Evolutionary conservation across 2,888 invertebrate species (phyloP).

Genomic region (Blera fallax): DNA sequence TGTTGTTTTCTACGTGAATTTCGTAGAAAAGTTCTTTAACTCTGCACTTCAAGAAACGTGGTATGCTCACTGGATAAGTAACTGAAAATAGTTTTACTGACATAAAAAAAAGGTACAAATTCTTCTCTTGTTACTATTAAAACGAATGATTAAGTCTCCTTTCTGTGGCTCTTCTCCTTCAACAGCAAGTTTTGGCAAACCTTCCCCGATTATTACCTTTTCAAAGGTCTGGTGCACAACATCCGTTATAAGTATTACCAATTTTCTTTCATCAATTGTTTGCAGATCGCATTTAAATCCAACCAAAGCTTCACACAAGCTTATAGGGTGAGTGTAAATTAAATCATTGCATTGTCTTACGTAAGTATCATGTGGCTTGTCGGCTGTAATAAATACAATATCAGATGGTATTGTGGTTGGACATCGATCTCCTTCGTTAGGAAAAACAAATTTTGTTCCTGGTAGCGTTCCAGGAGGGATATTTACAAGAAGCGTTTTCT

Average conservation of each 20-base stretch:
- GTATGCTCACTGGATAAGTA: conserved; percentile 82
- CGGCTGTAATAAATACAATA: conserved; percentile 88
- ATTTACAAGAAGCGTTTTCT: conserved; percentile 89
- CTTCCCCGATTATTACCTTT: conserved; percentile 88
- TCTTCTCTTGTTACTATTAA: conserved; percentile 81
- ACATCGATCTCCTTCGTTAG: conserved; percentile 91
- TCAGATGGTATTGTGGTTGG: conserved; percentile 87
- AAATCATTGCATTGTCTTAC: conserved; percentile 86
- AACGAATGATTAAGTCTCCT: conserved; percentile 88
- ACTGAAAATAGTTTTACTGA: conserved; percentile 61
- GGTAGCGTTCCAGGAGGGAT: conserved; percentile 89
- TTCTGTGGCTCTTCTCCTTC: conserved; percentile 80
- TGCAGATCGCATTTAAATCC: conserved; percentile 86
- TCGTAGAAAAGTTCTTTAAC: conserved; percentile 82
- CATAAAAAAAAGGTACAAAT: background rate
- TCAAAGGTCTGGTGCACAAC: conserved; percentile 87
- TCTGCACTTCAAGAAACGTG: conserved; percentile 81
- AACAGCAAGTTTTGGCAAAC: conserved; percentile 86
- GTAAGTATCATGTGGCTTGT: conserved; percentile 87
- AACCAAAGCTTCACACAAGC: conserved; percentile 87
- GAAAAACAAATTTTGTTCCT: conserved; percentile 88
- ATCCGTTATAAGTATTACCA: conserved; percentile 88
- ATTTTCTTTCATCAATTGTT: conserved; percentile 87
- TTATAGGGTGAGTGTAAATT: conserved; percentile 84
- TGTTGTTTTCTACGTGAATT: conserved; percentile 80